Percentiles rank a stretch among this genome's conserved stretches.
Conservation (phyloP, 1,140 invertebrate species). For the Cheumatopsyche charites region DNA sequence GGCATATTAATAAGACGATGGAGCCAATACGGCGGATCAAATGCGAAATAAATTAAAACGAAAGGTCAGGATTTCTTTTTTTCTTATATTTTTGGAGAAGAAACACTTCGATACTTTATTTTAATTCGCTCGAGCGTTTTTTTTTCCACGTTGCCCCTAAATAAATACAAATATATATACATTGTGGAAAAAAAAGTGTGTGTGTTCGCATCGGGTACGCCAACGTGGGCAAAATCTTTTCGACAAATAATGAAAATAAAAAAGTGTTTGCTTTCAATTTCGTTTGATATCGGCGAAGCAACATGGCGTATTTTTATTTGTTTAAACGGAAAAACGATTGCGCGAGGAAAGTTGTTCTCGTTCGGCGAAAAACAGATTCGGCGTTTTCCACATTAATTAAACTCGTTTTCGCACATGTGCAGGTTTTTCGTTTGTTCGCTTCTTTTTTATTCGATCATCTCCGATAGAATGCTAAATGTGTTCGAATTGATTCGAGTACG, state of each 20-base stretch:
- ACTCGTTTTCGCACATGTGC: background rate
- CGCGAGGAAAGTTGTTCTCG: background rate
- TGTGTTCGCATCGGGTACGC: background rate
- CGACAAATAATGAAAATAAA: conserved; percentile 4
- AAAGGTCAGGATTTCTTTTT: background rate
- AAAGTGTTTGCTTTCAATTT: conserved; percentile 24
- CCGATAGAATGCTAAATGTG: no score
- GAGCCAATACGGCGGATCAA: background rate
- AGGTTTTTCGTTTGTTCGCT: no score
- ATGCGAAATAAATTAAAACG: background rate
- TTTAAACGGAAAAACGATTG: conserved; percentile 4
- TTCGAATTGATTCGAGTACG: no score
- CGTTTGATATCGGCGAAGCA: conserved; percentile 12
- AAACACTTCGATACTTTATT: no score
- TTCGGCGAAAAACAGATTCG: background rate
- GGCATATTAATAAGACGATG: conserved; percentile 24
- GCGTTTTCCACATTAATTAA: background rate
- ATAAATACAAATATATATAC: no score
- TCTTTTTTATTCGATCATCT: no score
- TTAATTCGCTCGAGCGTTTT: no score
- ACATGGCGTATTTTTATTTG: conserved; percentile 4
- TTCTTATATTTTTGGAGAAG: background rate
- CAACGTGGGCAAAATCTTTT: conserved; percentile 7
- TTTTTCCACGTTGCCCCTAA: no score
- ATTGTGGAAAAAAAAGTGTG: no score